Evolutionary conservation across 2,113 vertebrate genomes (phyloP).

Genomic region (Diadophis punctatus): DNA sequence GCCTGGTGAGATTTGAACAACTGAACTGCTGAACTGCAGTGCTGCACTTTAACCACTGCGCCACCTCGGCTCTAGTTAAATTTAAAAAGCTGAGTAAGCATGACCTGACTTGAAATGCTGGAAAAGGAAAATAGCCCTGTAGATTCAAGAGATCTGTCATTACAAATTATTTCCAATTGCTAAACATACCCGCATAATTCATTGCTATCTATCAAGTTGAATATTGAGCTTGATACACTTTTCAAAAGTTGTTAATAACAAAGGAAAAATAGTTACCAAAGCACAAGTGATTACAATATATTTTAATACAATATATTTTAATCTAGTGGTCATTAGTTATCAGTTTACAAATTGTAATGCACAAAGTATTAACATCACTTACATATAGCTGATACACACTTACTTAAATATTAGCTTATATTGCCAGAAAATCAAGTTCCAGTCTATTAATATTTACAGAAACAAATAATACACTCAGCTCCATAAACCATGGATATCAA

Average conservation of each 20-base stretch:
- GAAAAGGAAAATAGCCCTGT: background rate
- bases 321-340: constrained; percentile 2
- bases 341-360: constrained; percentile 42
- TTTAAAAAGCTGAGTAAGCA: background rate
- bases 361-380: constrained; percentile 53
- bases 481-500: background rate
- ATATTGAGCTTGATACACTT: background rate
- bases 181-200: background rate
- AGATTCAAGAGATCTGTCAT: background rate
- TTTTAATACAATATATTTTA: constrained; percentile 14
- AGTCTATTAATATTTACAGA: background rate
- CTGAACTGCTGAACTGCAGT: too few relatives aligned
- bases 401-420: constrained; percentile 19
- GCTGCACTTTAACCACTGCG: too few relatives aligned
- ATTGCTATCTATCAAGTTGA: background rate
- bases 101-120: background rate
- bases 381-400: background rate
- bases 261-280: background rate
- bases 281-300: constrained; percentile 8
- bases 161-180: background rate
- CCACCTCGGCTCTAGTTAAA: too few relatives aligned
- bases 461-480: constrained; percentile 4
- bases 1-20: too few relatives aligned
- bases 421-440: constrained; percentile 15
- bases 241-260: background rate